Percentiles rank a stretch among this genome's conserved stretches.
Evolutionary conservation across 1,140 invertebrate species (phyloP).

Genomic region (Cydia strobilella): DNA sequence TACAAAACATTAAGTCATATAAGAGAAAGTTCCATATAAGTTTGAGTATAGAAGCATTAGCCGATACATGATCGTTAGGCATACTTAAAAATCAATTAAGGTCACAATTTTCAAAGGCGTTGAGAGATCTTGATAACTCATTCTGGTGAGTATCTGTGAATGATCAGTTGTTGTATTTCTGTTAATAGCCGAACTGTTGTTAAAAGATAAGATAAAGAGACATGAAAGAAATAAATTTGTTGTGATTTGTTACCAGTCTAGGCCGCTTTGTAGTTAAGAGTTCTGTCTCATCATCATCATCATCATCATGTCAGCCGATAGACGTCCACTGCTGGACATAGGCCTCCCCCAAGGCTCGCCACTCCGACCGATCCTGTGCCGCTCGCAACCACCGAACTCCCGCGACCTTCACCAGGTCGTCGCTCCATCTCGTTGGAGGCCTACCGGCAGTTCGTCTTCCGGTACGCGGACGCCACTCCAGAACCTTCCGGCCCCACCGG

Average conservation of each 20-base stretch:
- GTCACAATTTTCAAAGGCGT: conserved; percentile 33
- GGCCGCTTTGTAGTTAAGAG: neutral
- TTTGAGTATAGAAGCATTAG: conserved; percentile 24
- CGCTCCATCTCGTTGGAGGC: no score
- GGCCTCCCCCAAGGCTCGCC: no score
- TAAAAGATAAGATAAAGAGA: conserved; percentile 30
- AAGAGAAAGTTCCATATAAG: conserved; percentile 27
- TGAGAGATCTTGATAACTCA: conserved; percentile 29
- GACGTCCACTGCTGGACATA: no score
- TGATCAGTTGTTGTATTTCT: conserved; percentile 25
- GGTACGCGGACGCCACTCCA: no score
- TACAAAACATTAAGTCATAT: conserved; percentile 9
- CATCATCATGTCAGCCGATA: no score
- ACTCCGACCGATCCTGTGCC: no score
- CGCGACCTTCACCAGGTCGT: no score
- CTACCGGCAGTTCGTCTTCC: no score
- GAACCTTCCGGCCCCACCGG: no score
- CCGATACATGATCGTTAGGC: conserved; percentile 16
- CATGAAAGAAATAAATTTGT: conserved; percentile 28
- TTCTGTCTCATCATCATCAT: neutral
- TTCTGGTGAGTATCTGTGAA: conserved; percentile 21
- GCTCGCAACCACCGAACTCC: no score
- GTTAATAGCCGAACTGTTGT: conserved; percentile 27
- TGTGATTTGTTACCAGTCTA: conserved; percentile 17
- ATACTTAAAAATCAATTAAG: conserved; percentile 34